Base-by-base conservation (phyloP, 2,797 vertebrate genomes). In the Pagetopsis macropterus region DNA sequence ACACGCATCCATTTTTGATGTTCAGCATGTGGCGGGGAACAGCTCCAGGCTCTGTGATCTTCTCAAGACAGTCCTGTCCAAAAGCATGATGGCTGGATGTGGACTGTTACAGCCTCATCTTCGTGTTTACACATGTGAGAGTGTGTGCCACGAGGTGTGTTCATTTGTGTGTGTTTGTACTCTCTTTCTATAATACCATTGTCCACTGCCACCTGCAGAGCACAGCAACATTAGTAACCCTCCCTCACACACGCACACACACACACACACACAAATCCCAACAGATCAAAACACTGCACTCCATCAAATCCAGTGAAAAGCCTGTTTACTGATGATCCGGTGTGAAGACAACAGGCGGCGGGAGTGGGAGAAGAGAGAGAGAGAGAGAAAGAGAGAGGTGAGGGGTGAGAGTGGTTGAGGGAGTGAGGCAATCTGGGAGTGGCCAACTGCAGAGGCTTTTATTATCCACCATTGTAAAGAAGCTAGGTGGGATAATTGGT, bases 401-500 rank as follows among this genome's bases (percentile, higher is more conserved):
- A 83, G 70, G 80, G 78, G 84, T 73, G 81, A 76, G 72, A 70
- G 75, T 16, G 73, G 77, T 15, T 31, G 78, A 60, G 66, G 67
- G 49, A 44, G 21, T 10, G 69, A 71, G 68, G 77, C 77, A 65
- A 62, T 74, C 43, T 27, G 70, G 85, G 84, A 86, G 88, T 80
- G 85, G 84, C 72, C 58, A 66, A 85, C 72, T 85, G 83, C 84
- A 83, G 84, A 78, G 68, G 82, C 79, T 87, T 87, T 87, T 86
- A 85, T 89, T 84, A 85, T 78, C 60, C 75, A 78, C 79, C 75
- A 89, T 87, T 85, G 89, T 88, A 88, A 89, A 91, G 81, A 81
- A 88, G 85, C 82, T 79, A 89, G 82, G 89, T 86, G 86, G 84
- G 89, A 87, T 93, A 93, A 94, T 93, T 94, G 92, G 92, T 90